Base-by-base conservation (phyloP, 2,888 invertebrate genomes). In the Itoplectis maculator region DNA sequence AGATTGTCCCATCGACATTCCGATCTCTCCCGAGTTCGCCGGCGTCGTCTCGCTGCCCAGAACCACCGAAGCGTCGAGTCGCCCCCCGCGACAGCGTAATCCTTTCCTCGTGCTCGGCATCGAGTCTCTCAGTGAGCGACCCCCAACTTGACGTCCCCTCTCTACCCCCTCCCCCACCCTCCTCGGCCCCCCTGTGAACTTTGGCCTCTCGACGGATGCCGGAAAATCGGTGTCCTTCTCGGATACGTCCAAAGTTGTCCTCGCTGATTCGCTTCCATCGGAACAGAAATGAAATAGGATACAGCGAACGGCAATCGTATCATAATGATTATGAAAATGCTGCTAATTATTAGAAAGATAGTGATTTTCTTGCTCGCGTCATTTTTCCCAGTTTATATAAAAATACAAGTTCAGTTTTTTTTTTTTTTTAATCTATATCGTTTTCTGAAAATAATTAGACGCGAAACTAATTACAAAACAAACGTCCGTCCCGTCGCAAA, bases 1-100 rank as follows among this genome's bases (percentile, higher is more conserved):
- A 81, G 72, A 74, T 69, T 56, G 40, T 70, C 54, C 59, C 74
- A 75, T 77, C 72, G 81, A 77, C 42, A 70, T 82, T 82, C 74
- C 69, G 23, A 65, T 82, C 69, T 73, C 49, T 29, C 29, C 78
- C 74, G 61, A 66, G 74, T 80, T 81, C 75, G 81, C 68, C 54
- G n/a, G n/a, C n/a, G n/a, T n/a, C n/a, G 54, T 77, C 73, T 69
- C 51, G 68, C 15, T 69, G 45, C 74, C 29, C 49, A 45, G 37
- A 6, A 74, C 37, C 59, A 68, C 54, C 51, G 13, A 5, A 29
- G n/a, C n/a, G 29, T n/a, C 56, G 35, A 35, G 42, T 23, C 18
- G 61, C 37, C 23, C 18, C 68, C 37, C 23, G 8, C 63, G n/a
- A n/a, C n/a, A n/a, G n/a, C 15, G 23, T 66, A 74, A 68, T 68